Base-by-base conservation (phyloP, 1,140 invertebrate genomes). In the Ridgeia piscesae region DNA sequence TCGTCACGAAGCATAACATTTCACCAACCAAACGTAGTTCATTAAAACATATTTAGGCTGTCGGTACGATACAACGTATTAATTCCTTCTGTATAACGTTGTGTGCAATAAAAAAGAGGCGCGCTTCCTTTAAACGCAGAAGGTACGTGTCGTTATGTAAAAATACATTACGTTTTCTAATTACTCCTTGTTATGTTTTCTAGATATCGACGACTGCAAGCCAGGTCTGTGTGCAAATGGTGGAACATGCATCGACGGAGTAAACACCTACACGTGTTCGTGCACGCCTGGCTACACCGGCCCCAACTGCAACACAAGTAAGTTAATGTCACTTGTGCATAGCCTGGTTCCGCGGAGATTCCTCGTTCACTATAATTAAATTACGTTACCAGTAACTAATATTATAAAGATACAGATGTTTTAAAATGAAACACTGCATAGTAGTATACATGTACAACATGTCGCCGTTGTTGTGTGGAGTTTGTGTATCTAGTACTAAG, bases 241-340 rank as follows among this genome's bases (percentile, higher is more conserved):
- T 33, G 92, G 89, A 33, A 92, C 92, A 4, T 92, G 92, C n/a
- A 48, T 92, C 0, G 92, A 92, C 58, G 89, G 89, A 33, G 91
- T 93, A 33, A 93, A 93, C 33, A 35, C 27, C 33, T 93, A 58
- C 88, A 48, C 33, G 0, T 93, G 92, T 91, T 35, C 35, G 50
- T 93, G 92, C 42, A n/a, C 91, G 33, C 33, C 91, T 91, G 91
- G 91, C 33, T 92, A 92, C 58, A 50, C 21, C 34, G 94, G 94
- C 6, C 77, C 34, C 11, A 93, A 93, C 77, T 94, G 94, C 50
- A 58, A 58, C n/a, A 58, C 27, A 35, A 88, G 91, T 91, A 92
- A 77, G 58, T 77, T 77, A 77, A 21, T 77, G 58, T 77, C 58
- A 31, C 58, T 21, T 77, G 2, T 77, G 27, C 2, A 77, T 77